A percentile compares a stretch with the other conserved stretches of the same genome.
These are phyloP conservation scores for Oreochromis aureus DNA, from an alignment of 2,113 vertebrate genomes.

Conservation along the genomic window DNA sequence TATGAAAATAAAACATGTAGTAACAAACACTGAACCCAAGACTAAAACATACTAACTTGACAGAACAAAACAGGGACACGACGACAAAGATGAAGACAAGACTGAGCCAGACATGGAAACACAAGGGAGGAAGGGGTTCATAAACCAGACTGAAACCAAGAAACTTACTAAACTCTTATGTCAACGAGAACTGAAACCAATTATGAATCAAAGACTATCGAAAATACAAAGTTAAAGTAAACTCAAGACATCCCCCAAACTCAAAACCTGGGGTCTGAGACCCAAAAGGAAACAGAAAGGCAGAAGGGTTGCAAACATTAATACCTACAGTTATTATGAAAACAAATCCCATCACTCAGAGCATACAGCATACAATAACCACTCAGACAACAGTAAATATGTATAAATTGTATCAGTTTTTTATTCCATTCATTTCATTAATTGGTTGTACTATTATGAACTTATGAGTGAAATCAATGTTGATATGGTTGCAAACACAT, in stretches of 20 bases:
- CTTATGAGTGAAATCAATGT: not conserved
- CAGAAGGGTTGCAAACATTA: not conserved
- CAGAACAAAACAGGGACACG: not conserved
- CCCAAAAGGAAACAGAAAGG: not conserved
- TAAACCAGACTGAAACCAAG: no score
- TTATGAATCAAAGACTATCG: no score
- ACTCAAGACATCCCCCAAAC: no score
- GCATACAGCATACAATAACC: not conserved
- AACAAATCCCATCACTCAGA: not conserved
- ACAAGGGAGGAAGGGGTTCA: not conserved
- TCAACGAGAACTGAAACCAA: no score
- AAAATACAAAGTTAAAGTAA: no score
- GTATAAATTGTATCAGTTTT: not conserved
- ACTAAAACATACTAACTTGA: not conserved
- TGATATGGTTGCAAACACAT: not conserved
- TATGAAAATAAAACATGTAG: not conserved
- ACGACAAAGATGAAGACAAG: rapidly evolving
- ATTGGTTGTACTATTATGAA: not conserved
- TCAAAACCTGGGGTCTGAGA: no score
- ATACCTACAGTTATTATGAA: not conserved
- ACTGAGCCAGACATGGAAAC: not conserved
- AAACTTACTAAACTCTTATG: no score
- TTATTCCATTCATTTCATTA: not conserved
- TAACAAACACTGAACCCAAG: not conserved
- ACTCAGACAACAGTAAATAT: not conserved